A percentile compares a stretch with the other conserved stretches of the same genome.
phyloP scores from a whole-genome alignment of 2,888 invertebrate species.

The Pyrgus malvae region DNA sequence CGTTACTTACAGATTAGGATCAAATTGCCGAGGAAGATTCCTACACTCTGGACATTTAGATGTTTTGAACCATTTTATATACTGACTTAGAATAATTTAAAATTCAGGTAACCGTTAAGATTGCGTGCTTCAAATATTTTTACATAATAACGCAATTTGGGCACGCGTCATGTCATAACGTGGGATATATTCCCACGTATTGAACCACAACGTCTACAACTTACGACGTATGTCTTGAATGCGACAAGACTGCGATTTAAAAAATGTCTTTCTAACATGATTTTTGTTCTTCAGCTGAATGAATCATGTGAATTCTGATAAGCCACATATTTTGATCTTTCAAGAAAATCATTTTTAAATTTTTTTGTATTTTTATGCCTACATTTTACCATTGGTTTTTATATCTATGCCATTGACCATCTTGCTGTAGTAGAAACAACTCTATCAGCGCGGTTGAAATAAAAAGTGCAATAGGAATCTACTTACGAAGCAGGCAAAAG shows the following conservation, averaged over 20 bases:
- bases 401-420: too few species aligned
- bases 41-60: conserved; percentile 12
- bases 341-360: too few species aligned
- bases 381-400: too few species aligned
- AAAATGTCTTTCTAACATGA: too few species aligned
- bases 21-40: not conserved
- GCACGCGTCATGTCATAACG: conserved; percentile 42
- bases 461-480: conserved; percentile 13
- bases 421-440: conserved; percentile 28
- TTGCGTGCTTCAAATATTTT: conserved; percentile 19
- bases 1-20: conserved; percentile 20
- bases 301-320: too few species aligned
- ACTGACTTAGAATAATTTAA: conserved; percentile 1
- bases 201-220: too few species aligned
- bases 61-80: conserved; percentile 11
- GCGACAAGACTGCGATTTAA: too few species aligned
- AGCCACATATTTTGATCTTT: too few species aligned
- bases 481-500: conserved; percentile 18
- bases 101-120: conserved; percentile 8
- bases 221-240: too few species aligned
- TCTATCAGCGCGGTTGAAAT: conserved; percentile 27
- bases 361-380: too few species aligned
- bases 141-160: conserved; percentile 44
- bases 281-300: too few species aligned
- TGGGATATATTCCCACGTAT: conserved; percentile 32